phyloP scores from a whole-genome alignment of 2,797 vertebrate genomes.

The Eidolon dupreanum region DNA sequence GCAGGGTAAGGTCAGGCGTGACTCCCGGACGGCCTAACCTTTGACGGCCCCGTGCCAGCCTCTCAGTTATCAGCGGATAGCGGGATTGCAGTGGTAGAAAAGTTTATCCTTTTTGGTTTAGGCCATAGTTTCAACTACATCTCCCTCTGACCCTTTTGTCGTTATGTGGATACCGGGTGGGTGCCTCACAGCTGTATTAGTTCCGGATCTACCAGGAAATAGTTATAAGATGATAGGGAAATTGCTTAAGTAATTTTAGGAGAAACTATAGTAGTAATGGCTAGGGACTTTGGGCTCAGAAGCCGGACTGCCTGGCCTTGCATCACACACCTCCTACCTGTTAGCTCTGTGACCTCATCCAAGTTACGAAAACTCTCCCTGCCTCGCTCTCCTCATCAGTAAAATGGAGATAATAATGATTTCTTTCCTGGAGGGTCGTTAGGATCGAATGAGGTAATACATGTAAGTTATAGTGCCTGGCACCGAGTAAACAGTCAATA shows the following conservation, averaged over 20 bases:
- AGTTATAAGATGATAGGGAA: not conserved
- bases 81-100: not conserved
- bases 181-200: fast-evolving
- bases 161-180: not conserved
- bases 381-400: not conserved
- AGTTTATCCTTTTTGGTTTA: not conserved
- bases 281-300: not conserved
- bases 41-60: not conserved
- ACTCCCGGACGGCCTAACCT: not conserved
- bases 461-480: slow-evolving; percentile 58
- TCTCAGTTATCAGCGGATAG: not conserved
- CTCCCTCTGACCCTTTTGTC: not conserved
- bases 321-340: not conserved
- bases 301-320: not conserved
- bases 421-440: not conserved
- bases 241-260: not conserved
- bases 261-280: not conserved
- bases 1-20: slow-evolving; percentile 36
- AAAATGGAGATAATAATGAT: not conserved
- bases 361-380: not conserved
- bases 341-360: slow-evolving; percentile 13
- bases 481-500: slow-evolving; percentile 12
- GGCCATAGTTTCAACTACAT: not conserved
- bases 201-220: not conserved
- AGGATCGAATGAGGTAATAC: slow-evolving; percentile 42